Conservation (phyloP, 2,113 vertebrate genomes). For the Antennarius striatus region DNA sequence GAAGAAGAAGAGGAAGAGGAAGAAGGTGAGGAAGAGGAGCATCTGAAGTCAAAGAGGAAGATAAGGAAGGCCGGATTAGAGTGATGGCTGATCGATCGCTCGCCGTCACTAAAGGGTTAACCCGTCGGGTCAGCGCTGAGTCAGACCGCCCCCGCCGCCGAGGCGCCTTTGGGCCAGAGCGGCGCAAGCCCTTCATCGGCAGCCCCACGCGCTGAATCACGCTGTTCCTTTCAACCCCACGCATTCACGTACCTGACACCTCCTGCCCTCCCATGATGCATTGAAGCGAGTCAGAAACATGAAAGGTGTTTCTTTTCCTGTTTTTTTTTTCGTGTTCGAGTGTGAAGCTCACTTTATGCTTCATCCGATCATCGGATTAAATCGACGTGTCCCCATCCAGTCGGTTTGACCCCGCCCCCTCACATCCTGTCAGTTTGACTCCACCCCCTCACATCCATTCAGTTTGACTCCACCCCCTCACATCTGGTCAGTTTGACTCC, state of each 20-base stretch:
- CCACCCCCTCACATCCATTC: too few species aligned
- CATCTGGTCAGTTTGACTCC: too few species aligned
- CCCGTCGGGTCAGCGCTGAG: conserved; percentile 61
- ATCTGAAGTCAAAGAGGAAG: conserved; percentile 32
- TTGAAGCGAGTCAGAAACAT: background rate
- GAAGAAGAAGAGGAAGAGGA: background rate
- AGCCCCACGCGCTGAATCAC: conserved; percentile 19
- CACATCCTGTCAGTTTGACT: too few species aligned
- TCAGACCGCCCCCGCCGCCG: conserved; percentile 48
- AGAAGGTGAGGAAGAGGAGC: conserved; percentile 9
- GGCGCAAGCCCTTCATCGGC: conserved; percentile 48
- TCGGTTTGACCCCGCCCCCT: too few species aligned
- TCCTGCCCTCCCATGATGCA: conserved; percentile 3
- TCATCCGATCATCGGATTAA: too few species aligned
- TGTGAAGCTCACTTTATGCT: background rate
- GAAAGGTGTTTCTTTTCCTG: background rate
- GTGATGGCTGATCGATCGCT: conserved; percentile 61
- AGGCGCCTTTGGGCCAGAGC: conserved; percentile 41
- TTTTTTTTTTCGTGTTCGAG: background rate
- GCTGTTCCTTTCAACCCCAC: background rate
- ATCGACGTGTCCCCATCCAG: too few species aligned
- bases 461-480: too few species aligned
- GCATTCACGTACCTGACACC: conserved; percentile 1
- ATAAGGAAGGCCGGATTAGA: conserved; percentile 52
- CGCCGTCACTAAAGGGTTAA: conserved; percentile 56